Evolutionary conservation across 1,140 invertebrate species (phyloP).

Genomic region (Colletes latitarsis): DNA sequence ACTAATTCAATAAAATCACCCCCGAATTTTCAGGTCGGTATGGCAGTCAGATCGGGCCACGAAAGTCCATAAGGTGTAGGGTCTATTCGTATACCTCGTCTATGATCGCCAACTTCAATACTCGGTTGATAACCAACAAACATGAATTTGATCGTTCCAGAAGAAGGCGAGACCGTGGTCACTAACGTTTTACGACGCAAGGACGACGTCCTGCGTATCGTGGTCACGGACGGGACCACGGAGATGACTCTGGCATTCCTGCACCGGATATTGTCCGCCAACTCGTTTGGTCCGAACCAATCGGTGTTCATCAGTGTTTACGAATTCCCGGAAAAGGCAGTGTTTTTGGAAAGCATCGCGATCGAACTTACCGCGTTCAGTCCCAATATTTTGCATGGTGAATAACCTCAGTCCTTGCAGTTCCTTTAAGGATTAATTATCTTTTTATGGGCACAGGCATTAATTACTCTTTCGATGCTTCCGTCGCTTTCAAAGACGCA

Average conservation of each 20-base stretch:
- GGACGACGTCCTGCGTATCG: conserved; percentile 21
- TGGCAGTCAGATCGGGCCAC: too few species aligned
- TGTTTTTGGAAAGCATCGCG: conserved; percentile 42
- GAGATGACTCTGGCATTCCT: conserved; percentile 36
- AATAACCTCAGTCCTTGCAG: background rate
- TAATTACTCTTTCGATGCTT: conserved; percentile 16
- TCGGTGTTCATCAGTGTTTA: conserved; percentile 39
- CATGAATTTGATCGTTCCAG: too few species aligned
- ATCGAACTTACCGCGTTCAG: conserved; percentile 51
- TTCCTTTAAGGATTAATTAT: background rate
- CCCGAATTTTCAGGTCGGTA: too few species aligned
- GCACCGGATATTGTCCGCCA: conserved; percentile 38
- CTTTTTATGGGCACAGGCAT: conserved; percentile 26
- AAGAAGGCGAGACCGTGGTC: background rate
- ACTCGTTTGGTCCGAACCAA: conserved; percentile 45
- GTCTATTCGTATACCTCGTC: too few species aligned
- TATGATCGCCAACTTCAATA: too few species aligned
- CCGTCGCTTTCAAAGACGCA: conserved; percentile 40
- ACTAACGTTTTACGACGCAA: background rate
- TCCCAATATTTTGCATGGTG: conserved; percentile 44
- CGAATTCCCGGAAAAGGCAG: background rate
- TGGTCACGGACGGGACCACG: conserved; percentile 49
- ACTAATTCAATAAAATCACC: too few species aligned
- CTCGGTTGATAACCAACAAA: background rate
- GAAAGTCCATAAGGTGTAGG: too few species aligned